Conservation (phyloP, 2,888 invertebrate species). For the Tachina fera region DNA sequence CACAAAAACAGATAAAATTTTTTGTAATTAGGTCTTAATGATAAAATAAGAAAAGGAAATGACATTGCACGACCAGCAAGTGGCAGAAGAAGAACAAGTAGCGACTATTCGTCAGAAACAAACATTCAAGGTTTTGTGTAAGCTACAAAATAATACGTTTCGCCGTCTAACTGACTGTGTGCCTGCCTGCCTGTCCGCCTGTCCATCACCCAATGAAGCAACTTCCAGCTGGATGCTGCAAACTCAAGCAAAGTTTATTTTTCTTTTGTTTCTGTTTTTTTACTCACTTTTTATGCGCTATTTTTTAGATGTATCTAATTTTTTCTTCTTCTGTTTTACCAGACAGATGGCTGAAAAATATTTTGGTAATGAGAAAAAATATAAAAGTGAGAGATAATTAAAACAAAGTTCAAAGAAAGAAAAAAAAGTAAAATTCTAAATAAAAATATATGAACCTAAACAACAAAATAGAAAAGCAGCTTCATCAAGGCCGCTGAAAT, state of each 20-base stretch:
- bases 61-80: conserved; percentile 44
- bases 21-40: conserved; percentile 72
- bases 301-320: conserved; percentile 10
- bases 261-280: background rate
- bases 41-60: conserved; percentile 66
- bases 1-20: conserved; percentile 65
- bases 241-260: background rate
- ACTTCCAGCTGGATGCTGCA: conserved; percentile 31
- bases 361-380: conserved; percentile 57
- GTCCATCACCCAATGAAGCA: conserved; percentile 8
- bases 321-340: conserved; percentile 22
- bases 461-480: conserved; percentile 1
- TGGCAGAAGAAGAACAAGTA: background rate
- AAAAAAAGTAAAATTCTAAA: background rate
- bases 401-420: conserved; percentile 40
- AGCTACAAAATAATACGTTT: background rate
- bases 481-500: conserved; percentile 38
- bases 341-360: conserved; percentile 61
- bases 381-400: conserved; percentile 56
- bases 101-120: background rate
- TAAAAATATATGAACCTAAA: conserved; percentile 19
- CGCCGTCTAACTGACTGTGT: background rate
- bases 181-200: background rate
- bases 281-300: background rate
- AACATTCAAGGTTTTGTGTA: background rate